phyloP scores from a whole-genome alignment of 1,140 invertebrate genomes.

The Antheraea mylitta region DNA sequence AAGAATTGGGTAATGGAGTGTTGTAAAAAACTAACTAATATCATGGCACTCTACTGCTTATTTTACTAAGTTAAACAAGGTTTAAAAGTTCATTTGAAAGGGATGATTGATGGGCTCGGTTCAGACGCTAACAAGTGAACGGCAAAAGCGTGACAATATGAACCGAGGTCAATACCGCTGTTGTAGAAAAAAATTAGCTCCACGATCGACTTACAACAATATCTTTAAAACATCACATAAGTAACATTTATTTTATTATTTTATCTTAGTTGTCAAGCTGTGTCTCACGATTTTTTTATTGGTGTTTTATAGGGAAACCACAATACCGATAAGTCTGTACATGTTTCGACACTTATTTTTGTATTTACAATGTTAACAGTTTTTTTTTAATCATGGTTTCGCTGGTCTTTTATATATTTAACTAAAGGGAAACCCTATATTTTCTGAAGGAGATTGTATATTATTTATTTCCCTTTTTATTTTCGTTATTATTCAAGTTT shows the following conservation, averaged over 20 bases:
- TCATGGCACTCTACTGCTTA: slow-evolving; percentile 10
- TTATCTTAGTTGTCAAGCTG: slow-evolving; percentile 43
- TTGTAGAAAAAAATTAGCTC: slow-evolving; percentile 77
- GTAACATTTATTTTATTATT: slow-evolving; percentile 39
- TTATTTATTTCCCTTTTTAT: not conserved
- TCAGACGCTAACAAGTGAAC: slow-evolving; percentile 6
- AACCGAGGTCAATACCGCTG: slow-evolving; percentile 46
- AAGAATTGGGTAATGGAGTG: not conserved
- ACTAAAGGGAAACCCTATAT: not conserved
- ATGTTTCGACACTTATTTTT: slow-evolving; percentile 31
- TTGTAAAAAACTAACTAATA: not conserved
- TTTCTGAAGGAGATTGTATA: not conserved
- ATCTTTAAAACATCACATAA: slow-evolving; percentile 23
- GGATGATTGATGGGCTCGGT: slow-evolving; percentile 9
- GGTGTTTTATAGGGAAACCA: slow-evolving; percentile 22
- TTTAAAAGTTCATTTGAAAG: slow-evolving; percentile 19
- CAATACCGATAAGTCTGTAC: slow-evolving; percentile 31
- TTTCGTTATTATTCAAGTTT: not conserved
- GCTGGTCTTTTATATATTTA: slow-evolving; percentile 45
- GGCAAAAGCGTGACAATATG: slow-evolving; percentile 12
- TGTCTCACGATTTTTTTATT: slow-evolving; percentile 41
- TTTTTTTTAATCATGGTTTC: slow-evolving; percentile 47
- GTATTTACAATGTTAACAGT: slow-evolving; percentile 28
- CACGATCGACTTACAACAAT: slow-evolving; percentile 40
- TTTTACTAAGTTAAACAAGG: slow-evolving; percentile 4